Evolutionary conservation across 1,140 invertebrate genomes (phyloP).

Genomic region (Bombus pyrosoma): DNA sequence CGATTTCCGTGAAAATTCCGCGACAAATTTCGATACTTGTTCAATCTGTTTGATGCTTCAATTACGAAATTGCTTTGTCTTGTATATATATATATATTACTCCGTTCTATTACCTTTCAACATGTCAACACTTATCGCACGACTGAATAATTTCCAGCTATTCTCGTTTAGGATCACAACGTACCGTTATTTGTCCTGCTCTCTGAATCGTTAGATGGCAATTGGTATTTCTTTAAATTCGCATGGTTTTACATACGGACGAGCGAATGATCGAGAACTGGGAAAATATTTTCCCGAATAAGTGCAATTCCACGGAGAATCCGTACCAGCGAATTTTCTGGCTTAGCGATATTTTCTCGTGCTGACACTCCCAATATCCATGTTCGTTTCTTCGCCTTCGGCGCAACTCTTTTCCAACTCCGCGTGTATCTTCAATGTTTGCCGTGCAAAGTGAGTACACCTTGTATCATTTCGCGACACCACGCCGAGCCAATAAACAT

Average conservation of each 20-base stretch:
- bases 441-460: conserved; percentile 57
- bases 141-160: no score
- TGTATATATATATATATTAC: no score
- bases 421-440: conserved; percentile 50
- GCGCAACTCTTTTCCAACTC: conserved; percentile 43
- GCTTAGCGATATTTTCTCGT: conserved; percentile 27
- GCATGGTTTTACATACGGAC: no score
- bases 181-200: no score
- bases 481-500: conserved; percentile 57
- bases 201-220: no score
- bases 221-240: no score
- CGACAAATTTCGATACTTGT: neutral
- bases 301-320: neutral
- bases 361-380: neutral
- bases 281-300: neutral
- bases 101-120: no score
- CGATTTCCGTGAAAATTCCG: neutral
- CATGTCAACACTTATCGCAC: no score
- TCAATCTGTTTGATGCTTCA: no score
- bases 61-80: no score
- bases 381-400: conserved; percentile 10
- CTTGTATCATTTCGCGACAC: conserved; percentile 55
- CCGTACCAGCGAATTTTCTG: neutral
- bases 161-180: no score
- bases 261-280: neutral